phyloP scores from a whole-genome alignment of 2,888 invertebrate species.

The Reticulitermes lucifugus region DNA sequence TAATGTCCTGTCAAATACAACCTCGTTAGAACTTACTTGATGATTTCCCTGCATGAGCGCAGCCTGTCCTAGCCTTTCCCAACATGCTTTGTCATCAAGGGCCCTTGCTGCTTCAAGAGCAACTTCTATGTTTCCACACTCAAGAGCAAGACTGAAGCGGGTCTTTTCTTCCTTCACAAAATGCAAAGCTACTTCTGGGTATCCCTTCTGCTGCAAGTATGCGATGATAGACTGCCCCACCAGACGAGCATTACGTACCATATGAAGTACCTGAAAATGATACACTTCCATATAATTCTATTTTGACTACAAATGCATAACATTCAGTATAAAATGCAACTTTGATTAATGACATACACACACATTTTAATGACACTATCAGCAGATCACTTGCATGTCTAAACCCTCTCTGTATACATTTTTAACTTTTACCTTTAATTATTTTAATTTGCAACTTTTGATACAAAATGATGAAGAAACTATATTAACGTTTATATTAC shows the following conservation, averaged over 20 bases:
- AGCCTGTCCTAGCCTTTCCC: conserved; percentile 95
- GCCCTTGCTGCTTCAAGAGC: conserved; percentile 96
- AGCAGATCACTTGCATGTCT: no score
- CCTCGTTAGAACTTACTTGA: conserved; percentile 69
- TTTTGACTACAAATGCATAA: no score
- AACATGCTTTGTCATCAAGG: conserved; percentile 93
- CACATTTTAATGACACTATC: no score
- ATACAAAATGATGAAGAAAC: no score
- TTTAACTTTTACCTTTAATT: no score
- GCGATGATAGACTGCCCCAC: conserved; percentile 99
- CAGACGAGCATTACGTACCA: conserved; percentile 96
- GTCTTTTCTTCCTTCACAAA: conserved; percentile 99
- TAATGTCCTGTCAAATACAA: not conserved
- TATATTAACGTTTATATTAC: no score
- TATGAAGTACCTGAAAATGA: conserved; percentile 69
- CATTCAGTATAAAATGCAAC: no score
- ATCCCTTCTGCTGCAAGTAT: conserved; percentile 98
- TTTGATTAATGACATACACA: no score
- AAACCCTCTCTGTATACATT: no score
- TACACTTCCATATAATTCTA: no score
- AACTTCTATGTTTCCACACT: conserved; percentile 98
- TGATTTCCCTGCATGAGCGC: conserved; percentile 95
- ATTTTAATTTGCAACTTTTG: no score
- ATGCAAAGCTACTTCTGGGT: conserved; percentile 98
- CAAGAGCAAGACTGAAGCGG: conserved; percentile 92